phyloP scores from a whole-genome alignment of 2,113 vertebrate species.

The Odobenus rosmarus region DNA sequence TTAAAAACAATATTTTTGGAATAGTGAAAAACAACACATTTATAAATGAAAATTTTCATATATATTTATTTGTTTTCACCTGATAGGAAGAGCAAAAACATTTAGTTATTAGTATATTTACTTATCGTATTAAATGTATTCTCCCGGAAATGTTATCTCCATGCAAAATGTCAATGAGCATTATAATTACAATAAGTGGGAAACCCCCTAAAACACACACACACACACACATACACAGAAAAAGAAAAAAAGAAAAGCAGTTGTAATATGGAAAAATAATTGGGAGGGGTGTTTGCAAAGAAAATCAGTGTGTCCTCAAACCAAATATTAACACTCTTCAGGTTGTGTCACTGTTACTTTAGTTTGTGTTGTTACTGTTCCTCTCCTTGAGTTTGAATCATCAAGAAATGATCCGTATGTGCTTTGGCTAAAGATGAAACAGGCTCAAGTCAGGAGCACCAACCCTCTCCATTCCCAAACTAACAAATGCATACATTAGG shows the following conservation, averaged over 20 bases:
- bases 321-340: constrained; percentile 28
- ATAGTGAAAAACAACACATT: constrained; percentile 25
- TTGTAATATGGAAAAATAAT: constrained; percentile 34
- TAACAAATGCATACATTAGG: not conserved
- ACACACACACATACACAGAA: not conserved
- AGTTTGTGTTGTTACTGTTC: not conserved
- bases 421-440: constrained; percentile 5
- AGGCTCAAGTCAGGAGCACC: not conserved
- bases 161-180: constrained; percentile 17
- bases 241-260: constrained; percentile 25
- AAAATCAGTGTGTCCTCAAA: constrained; percentile 46
- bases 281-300: not conserved
- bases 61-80: constrained; percentile 27
- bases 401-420: constrained; percentile 32
- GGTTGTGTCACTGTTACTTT: not conserved
- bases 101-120: constrained; percentile 15
- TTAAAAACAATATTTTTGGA: constrained; percentile 22
- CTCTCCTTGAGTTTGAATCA: constrained; percentile 17
- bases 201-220: not conserved
- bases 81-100: constrained; percentile 47
- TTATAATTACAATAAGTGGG: not conserved
- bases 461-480: not conserved
- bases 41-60: constrained; percentile 10
- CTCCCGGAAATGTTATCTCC: constrained; percentile 10
- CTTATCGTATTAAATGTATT: constrained; percentile 32